Conservation (phyloP, 2,888 invertebrate genomes). For the Sturmia bella region DNA sequence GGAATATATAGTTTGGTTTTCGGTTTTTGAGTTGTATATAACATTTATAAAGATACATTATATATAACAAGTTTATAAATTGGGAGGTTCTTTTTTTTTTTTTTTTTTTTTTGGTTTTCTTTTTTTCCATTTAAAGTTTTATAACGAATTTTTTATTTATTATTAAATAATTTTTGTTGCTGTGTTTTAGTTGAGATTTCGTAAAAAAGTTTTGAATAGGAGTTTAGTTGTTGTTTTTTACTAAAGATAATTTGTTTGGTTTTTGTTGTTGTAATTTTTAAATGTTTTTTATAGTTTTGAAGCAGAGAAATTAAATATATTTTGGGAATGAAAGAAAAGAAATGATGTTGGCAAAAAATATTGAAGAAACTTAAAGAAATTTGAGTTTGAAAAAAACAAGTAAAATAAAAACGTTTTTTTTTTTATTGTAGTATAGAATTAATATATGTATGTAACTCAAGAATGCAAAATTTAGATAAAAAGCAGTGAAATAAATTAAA, state of each 20-base stretch:
- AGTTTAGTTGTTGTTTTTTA: slow-evolving; percentile 31
- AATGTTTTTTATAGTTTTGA: slow-evolving; percentile 11
- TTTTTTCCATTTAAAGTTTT: slow-evolving; percentile 41
- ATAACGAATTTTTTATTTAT: slow-evolving; percentile 8
- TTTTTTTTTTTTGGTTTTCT: slow-evolving; percentile 32
- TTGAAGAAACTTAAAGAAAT: not conserved
- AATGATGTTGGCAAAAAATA: not conserved
- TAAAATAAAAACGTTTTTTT: too few species aligned
- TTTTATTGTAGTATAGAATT: too few species aligned
- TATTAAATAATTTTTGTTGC: slow-evolving; percentile 32
- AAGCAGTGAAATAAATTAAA: too few species aligned
- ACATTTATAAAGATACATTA: slow-evolving; percentile 70
- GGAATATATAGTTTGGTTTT: slow-evolving; percentile 65
- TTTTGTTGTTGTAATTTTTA: slow-evolving; percentile 11
- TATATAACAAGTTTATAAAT: slow-evolving; percentile 70
- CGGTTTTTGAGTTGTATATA: slow-evolving; percentile 65
- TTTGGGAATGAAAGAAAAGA: not conserved
- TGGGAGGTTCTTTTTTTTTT: slow-evolving; percentile 63
- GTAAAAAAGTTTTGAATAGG: slow-evolving; percentile 68
- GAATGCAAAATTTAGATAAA: too few species aligned
- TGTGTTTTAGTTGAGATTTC: slow-evolving; percentile 50
- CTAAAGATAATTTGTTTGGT: not conserved
- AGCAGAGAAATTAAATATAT: not conserved
- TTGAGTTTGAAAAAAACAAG: too few species aligned
- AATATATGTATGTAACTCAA: too few species aligned